A percentile compares a stretch with the other conserved stretches of the same genome.
Conservation (phyloP, 92 coral and sea anemone species). For the Porites rus region DNA sequence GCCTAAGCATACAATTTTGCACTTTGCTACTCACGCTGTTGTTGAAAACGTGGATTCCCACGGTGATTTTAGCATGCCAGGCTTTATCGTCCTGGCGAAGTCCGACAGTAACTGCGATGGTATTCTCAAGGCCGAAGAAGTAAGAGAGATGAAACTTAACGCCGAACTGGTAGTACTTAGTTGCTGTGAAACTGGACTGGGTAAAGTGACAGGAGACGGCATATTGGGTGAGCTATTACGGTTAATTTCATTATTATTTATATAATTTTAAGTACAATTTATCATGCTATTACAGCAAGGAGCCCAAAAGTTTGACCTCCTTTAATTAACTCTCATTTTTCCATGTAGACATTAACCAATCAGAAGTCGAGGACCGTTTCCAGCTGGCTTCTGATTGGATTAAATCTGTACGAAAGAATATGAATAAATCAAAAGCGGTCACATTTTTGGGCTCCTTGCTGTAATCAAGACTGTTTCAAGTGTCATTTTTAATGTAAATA, state of each 20-base stretch:
- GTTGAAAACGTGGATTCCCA: slow-evolving; percentile 59
- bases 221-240: slow-evolving; percentile 52
- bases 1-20: slow-evolving; percentile 55
- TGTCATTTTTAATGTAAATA: too few species aligned
- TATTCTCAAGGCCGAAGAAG: slow-evolving; percentile 70
- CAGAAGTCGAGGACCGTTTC: too few species aligned
- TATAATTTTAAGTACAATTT: too few species aligned
- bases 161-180: slow-evolving; percentile 80
- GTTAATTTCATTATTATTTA: not conserved
- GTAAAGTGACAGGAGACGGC: slow-evolving; percentile 79
- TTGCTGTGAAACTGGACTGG: slow-evolving; percentile 71
- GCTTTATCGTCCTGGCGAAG: slow-evolving; percentile 61
- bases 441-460: too few species aligned
- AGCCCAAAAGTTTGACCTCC: too few species aligned
- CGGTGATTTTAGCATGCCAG: slow-evolving; percentile 70
- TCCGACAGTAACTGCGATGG: slow-evolving; percentile 60
- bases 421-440: too few species aligned
- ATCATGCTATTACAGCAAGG: too few species aligned
- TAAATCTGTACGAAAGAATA: too few species aligned
- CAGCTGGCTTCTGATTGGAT: too few species aligned
- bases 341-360: too few species aligned
- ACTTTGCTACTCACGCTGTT: slow-evolving; percentile 71
- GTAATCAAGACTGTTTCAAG: too few species aligned
- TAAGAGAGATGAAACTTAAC: slow-evolving; percentile 50
- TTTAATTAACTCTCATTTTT: too few species aligned